Base-by-base conservation (phyloP, 1,140 invertebrate genomes). In the Drosophila leontia region DNA sequence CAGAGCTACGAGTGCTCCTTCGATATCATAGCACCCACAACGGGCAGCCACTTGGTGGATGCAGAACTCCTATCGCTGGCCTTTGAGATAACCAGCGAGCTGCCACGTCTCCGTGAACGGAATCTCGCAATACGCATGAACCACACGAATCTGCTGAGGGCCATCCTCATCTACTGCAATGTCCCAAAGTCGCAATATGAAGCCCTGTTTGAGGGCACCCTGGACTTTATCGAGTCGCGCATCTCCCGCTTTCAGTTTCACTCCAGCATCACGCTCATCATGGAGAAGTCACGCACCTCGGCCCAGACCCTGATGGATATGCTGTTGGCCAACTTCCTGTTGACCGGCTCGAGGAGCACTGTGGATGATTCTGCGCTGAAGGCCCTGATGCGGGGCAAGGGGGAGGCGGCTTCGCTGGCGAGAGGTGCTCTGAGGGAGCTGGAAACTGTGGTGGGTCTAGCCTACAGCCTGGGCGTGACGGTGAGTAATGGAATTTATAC, bases 1-100 rank as follows among this genome's bases (percentile, higher is more conserved):
- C 97, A 99, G 93, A 94, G 97, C 7, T 96, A 96, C 65, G 98
- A 99, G 93, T 98, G 97, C 93, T 97, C 97, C 4, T 99, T 99
- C 93, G 98, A 99, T 92, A 98, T 99, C 72, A 96, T 99, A 12
- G 96, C 96, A 19, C 95, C 97, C 3, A 95, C 93, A 50, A 93
- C 94, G 68, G 95, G 94, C 56, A 95, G 95, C 75, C 93, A 96
- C 9, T 94, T 98, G 91, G 94, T 96, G 15, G 98, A 99, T 93
- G 97, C 97, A 3, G 98, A 99, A 92, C 91, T 98, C 1, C 93
- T 98, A n/a, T 95, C 94, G 11, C 94, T 97, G 29, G 94, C 96
- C 0, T 95, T 95, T 93, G 96, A 98, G 93, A 95, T 98, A 12
- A 94, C 97, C 41, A 95, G 95, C 60, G 95, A 96, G 84, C 94